phyloP scores from a whole-genome alignment of 2,797 vertebrate genomes.

The Neomorphus geoffroyi region DNA sequence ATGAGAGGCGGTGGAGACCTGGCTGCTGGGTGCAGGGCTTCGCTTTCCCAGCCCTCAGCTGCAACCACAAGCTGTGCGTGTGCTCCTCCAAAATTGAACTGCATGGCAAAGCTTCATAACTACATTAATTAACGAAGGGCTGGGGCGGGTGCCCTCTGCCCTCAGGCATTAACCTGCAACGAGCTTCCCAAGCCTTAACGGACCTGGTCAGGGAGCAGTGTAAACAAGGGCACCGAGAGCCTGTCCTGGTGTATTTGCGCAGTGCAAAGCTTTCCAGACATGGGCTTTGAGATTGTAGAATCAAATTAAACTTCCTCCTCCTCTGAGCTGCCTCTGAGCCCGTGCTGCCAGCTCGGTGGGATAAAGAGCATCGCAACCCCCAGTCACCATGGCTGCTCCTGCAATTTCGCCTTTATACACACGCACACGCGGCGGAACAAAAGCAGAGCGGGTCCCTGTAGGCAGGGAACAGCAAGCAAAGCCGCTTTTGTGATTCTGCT shows the following conservation, averaged over 20 bases:
- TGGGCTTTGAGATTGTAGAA: accelerated
- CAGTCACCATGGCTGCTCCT: not conserved
- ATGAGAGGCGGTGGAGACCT: accelerated
- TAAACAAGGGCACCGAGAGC: not conserved
- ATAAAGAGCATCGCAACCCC: not conserved
- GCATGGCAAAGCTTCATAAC: accelerated
- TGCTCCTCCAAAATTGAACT: accelerated
- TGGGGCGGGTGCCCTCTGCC: not conserved
- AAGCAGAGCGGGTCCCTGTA: not conserved
- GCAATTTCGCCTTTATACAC: not conserved
- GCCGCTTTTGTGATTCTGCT: not conserved
- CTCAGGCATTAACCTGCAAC: accelerated
- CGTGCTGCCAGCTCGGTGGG: not conserved
- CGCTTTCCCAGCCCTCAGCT: accelerated
- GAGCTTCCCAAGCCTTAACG: accelerated
- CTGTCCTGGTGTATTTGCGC: not conserved
- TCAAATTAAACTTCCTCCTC: not conserved
- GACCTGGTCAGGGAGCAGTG: not conserved
- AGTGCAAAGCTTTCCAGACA: not conserved
- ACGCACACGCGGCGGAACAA: accelerated
- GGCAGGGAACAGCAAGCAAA: not conserved
- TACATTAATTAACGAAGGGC: accelerated
- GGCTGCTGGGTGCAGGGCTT: not conserved
- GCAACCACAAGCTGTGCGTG: accelerated
- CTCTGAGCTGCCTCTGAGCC: not conserved